Evolutionary conservation across 2,797 vertebrate species (phyloP), one percentile per base, ranked within the genome.

Genomic region (Florisuga fusca): DNA sequence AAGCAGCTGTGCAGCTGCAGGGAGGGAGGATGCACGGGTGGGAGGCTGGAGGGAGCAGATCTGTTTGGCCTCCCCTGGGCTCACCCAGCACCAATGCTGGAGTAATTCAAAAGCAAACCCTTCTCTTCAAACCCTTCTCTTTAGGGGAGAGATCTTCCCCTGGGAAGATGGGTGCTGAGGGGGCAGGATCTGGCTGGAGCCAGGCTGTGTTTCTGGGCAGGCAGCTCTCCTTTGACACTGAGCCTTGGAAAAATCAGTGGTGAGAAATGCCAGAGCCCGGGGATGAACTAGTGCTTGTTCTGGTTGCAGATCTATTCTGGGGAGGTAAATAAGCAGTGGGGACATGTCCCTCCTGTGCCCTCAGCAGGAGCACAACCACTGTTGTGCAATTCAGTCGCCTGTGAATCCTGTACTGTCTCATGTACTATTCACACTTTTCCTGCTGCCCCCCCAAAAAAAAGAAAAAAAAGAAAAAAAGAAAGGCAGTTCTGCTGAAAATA

Each of bases 241-340:
- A 59, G 63, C 53, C 75, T 73, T 66, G 71, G 74, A 72, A 90
- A 31, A 62, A 21, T 2, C 54, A 38, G 41, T 9, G 22, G 34
- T 29, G 82, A 87, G 87, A 29, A 34, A 6, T 26, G 51, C 82
- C 53, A 41, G 84, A 66, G 12, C 8, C 12, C 4, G 25, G 61
- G 81, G 46, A 77, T 93, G 93, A 93, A 55, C 59, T 59, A 59
- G n/a, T 63, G 19, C 79, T 91, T 91, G 91, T 93, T 89, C 84
- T 87, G 26, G 26, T 80, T 76, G 61, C 7, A 4, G 1, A 0
- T 69, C 87, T 89, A n/a, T 89, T 95, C 75, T 50, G 82, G 93
- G 89, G 69, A 34, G 68, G 96, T 91, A 83, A 85, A 89, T 92
- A 93, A 73, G 55, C 0, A 12, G 61, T 50, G 78, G 82, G 72